Conservation (phyloP, 1,140 invertebrate species). For the Cherax destructor region DNA sequence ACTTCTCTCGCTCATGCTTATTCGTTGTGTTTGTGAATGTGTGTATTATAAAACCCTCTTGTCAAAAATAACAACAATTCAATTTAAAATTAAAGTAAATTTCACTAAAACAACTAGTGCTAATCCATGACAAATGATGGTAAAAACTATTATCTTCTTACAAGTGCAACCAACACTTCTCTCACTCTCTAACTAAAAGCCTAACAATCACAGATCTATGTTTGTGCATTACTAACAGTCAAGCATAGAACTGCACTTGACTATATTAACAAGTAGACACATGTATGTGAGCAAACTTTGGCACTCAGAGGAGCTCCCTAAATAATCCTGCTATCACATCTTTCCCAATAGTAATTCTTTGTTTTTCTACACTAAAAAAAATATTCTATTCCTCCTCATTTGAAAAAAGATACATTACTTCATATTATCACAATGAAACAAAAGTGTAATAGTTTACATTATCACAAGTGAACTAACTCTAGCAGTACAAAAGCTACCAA, state of each 20-base stretch:
- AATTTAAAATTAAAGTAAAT: too few species aligned
- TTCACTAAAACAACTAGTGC: too few species aligned
- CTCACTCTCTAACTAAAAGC: constrained; percentile 4
- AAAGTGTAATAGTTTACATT: too few species aligned
- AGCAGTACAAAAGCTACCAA: not conserved
- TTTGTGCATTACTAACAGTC: not conserved
- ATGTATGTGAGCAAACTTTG: not conserved
- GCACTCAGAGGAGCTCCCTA: not conserved
- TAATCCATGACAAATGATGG: too few species aligned
- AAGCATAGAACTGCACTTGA: not conserved
- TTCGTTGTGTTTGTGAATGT: too few species aligned
- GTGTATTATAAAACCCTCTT: too few species aligned
- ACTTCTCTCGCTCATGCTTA: too few species aligned
- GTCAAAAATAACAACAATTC: too few species aligned
- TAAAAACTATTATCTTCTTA: too few species aligned
- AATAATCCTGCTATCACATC: not conserved
- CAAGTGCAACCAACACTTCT: not conserved
- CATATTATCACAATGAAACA: constrained; percentile 6
- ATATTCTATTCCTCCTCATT: not conserved
- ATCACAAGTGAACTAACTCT: not conserved
- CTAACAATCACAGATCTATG: constrained; percentile 5
- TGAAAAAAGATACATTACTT: not conserved
- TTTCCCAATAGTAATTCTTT: not conserved
- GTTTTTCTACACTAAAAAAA: not conserved
- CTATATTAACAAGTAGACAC: not conserved